Conservation (phyloP, 2,113 vertebrate species). For the Heptranchias perlo region DNA sequence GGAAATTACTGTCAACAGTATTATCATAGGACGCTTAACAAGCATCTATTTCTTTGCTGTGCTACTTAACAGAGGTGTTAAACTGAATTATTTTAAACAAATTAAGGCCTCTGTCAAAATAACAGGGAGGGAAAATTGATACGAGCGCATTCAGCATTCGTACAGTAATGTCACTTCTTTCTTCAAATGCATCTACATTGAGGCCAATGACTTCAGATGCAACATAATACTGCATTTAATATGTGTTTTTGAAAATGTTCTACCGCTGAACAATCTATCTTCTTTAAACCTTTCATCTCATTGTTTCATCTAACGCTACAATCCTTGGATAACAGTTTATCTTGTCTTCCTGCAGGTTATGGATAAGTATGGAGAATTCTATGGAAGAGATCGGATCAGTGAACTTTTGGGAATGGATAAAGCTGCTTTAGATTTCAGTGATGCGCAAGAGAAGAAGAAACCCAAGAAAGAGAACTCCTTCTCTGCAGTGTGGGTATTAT, state of each 20-base stretch:
- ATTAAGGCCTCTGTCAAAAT: background rate
- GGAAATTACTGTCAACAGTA: background rate
- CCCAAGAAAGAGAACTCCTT: slow-evolving; percentile 89
- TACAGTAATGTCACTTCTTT: background rate
- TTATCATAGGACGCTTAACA: background rate
- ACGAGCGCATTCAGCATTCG: background rate
- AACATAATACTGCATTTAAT: background rate
- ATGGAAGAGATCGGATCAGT: slow-evolving; percentile 89
- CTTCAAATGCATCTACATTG: background rate
- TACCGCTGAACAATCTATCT: background rate
- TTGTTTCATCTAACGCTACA: background rate
- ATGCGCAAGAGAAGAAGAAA: slow-evolving; percentile 84
- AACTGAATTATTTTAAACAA: background rate
- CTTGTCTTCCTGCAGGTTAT: slow-evolving; percentile 68
- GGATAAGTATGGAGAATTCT: slow-evolving; percentile 97
- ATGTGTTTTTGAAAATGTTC: background rate
- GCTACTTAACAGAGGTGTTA: background rate
- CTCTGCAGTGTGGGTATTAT: slow-evolving; percentile 76
- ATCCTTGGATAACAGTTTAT: background rate
- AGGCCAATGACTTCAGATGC: background rate
- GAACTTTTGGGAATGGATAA: slow-evolving; percentile 93
- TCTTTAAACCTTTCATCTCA: background rate
- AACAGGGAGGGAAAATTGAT: background rate
- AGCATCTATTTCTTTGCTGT: background rate
- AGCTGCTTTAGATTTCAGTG: slow-evolving; percentile 89